Conservation (phyloP, 2,113 vertebrate species). For the Bujurquina vittata region DNA sequence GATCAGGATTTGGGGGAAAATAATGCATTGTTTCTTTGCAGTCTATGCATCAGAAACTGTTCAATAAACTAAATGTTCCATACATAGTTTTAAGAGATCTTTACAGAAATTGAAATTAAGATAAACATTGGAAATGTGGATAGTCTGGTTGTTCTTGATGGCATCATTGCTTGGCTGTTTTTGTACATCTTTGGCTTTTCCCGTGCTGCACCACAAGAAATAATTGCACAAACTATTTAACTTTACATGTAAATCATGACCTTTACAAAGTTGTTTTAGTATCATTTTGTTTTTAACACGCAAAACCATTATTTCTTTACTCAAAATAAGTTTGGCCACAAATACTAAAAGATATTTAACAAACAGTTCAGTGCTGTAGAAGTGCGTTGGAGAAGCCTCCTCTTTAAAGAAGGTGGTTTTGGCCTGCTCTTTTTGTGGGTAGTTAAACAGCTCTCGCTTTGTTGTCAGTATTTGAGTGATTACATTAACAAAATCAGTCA, state of each 20-base stretch:
- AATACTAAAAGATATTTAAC: neutral
- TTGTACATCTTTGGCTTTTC: neutral
- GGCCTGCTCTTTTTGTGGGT: neutral
- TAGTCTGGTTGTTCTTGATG: neutral
- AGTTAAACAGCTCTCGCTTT: neutral
- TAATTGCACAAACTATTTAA: neutral
- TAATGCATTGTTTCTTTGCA: neutral
- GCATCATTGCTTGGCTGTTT: neutral
- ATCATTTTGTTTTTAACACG: neutral
- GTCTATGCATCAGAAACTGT: neutral
- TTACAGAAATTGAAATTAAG: neutral
- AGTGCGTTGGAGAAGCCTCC: neutral
- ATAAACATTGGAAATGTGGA: neutral
- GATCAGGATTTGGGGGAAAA: neutral
- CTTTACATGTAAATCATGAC: neutral
- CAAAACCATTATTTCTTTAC: neutral
- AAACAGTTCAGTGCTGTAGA: neutral
- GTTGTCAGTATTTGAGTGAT: neutral
- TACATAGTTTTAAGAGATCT: too few relatives aligned
- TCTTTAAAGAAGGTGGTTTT: neutral
- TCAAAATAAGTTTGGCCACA: neutral
- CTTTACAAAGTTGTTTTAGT: neutral
- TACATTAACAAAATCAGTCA: neutral
- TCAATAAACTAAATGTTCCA: too few relatives aligned
- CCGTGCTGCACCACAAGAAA: neutral